Percentiles rank a stretch among this genome's conserved stretches.
phyloP scores from a whole-genome alignment of 2,888 invertebrate species.

The Epinotia ramella region DNA sequence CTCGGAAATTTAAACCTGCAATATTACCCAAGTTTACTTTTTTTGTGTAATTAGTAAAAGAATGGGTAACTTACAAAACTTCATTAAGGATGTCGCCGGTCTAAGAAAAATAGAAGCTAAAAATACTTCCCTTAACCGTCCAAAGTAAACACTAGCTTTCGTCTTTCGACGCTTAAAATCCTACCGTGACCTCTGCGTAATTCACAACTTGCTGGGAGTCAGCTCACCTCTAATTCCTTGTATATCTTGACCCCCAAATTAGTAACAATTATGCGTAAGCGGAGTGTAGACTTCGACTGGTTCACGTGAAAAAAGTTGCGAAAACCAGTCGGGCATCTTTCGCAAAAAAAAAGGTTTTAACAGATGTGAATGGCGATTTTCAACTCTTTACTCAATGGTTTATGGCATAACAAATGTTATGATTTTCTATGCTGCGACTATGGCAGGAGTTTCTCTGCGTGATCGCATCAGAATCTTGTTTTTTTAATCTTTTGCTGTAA shows the following conservation, averaged over 20 bases:
- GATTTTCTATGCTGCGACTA: too few relatives aligned
- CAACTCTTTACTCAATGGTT: background rate
- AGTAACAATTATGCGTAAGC: background rate
- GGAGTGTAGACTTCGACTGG: background rate
- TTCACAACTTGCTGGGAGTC: background rate
- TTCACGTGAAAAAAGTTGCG: background rate
- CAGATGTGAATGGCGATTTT: background rate
- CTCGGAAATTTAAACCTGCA: too few relatives aligned
- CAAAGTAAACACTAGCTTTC: constrained; percentile 18
- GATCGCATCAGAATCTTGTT: too few relatives aligned
- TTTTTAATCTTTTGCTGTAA: too few relatives aligned
- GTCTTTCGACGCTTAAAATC: constrained; percentile 10
- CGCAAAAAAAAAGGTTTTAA: background rate
- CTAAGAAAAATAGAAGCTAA: constrained; percentile 14
- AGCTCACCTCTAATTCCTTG: background rate
- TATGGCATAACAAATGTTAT: background rate
- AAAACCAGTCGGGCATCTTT: background rate
- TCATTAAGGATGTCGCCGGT: constrained; percentile 11
- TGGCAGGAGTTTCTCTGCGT: too few relatives aligned
- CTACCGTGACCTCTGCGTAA: background rate
- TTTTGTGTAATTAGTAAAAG: background rate
- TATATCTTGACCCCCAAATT: background rate
- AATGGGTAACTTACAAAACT: background rate
- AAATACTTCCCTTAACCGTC: constrained; percentile 6
- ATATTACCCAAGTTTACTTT: too few relatives aligned